These are phyloP conservation scores for Pteropus rufus DNA, from an alignment of 2,797 vertebrate genomes.

Conservation along the genomic window DNA sequence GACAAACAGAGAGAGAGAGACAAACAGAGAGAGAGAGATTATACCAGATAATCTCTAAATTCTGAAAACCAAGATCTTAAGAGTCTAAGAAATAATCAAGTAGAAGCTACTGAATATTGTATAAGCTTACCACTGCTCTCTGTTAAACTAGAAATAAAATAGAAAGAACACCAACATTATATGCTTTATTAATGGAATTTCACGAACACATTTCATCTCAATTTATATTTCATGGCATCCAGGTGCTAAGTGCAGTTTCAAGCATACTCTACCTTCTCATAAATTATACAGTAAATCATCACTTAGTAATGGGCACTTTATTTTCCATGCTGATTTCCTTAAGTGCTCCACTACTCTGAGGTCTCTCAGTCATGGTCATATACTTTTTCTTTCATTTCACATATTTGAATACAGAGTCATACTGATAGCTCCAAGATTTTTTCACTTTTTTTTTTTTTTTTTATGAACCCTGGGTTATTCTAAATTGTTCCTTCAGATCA, in stretches of 20 bases:
- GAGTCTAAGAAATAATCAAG: not conserved
- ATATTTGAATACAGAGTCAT: slow-evolving; percentile 28
- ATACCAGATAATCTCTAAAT: not conserved
- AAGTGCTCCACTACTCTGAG: slow-evolving; percentile 25
- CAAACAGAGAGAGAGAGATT: not conserved
- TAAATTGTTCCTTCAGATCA: slow-evolving; percentile 54
- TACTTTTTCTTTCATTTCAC: not conserved
- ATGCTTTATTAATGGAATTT: slow-evolving; percentile 58
- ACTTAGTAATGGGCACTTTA: slow-evolving; percentile 67
- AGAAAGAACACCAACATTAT: not conserved
- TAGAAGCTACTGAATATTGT: not conserved
- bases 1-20: not conserved
- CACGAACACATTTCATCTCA: slow-evolving; percentile 64
- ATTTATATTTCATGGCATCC: slow-evolving; percentile 60
- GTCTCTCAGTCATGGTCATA: not conserved
- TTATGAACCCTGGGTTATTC: not conserved
- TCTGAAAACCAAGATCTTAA: not conserved
- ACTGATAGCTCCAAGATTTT: not conserved
- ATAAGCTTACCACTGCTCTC: not conserved
- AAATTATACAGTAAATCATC: slow-evolving; percentile 70
- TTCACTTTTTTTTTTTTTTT: not conserved
- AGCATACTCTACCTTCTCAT: slow-evolving; percentile 44
- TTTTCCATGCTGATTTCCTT: slow-evolving; percentile 68
- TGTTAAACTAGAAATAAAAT: slow-evolving; percentile 50
- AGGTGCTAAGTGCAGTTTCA: slow-evolving; percentile 64